Evolutionary conservation across 2,797 vertebrate species (phyloP).

Genomic region (Parauchenoglanis punctatus): DNA sequence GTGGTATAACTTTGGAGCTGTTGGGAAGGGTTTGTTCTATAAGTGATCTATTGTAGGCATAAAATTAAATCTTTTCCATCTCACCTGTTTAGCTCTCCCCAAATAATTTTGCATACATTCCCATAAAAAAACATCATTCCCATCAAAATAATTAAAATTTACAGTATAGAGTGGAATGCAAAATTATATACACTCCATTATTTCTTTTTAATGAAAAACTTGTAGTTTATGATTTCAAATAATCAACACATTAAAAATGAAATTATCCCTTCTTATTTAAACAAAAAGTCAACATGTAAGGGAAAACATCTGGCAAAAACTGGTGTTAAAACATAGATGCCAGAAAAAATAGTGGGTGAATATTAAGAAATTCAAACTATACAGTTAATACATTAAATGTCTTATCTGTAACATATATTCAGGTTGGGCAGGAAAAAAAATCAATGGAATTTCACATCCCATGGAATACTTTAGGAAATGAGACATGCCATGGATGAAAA

Average conservation of each 20-base stretch:
- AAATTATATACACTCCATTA: background rate
- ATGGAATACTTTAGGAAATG: background rate
- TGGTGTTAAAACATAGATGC: background rate
- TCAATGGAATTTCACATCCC: too few relatives aligned
- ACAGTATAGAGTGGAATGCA: background rate
- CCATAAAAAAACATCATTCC: background rate
- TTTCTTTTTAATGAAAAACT: background rate
- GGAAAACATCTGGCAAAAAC: background rate
- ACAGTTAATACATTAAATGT: background rate
- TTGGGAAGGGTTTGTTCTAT: conserved; percentile 37
- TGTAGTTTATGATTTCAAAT: background rate
- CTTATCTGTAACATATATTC: background rate
- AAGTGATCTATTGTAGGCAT: conserved; percentile 27
- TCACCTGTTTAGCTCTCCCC: conserved; percentile 14
- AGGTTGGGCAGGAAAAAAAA: background rate
- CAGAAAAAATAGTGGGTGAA: background rate
- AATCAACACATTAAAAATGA: background rate
- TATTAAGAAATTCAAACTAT: background rate
- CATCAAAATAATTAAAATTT: background rate
- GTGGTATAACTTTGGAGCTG: conserved; percentile 51
- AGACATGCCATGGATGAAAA: background rate
- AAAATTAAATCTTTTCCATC: conserved; percentile 33
- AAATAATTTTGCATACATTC: background rate
- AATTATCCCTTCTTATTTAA: background rate
- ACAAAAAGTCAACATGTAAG: background rate